A percentile compares a stretch with the other conserved stretches of the same genome.
Evolutionary conservation across 2,888 invertebrate genomes (phyloP).

Genomic region (Apomyelois bistriatella): DNA sequence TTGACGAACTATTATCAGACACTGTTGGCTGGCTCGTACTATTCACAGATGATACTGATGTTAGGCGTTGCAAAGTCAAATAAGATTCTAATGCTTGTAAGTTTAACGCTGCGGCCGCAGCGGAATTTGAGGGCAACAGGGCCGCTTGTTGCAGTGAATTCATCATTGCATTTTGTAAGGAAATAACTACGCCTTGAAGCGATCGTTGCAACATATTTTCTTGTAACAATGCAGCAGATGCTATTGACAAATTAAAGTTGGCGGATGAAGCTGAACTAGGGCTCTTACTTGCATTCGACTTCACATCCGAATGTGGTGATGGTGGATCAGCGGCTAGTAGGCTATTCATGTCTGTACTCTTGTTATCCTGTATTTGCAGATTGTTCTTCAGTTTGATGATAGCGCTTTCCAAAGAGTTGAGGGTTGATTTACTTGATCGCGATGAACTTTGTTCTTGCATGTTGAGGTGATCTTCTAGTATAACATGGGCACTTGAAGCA

Average conservation of each 20-base stretch:
- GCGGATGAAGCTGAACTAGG: slow-evolving; percentile 56
- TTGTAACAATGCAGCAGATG: slow-evolving; percentile 81
- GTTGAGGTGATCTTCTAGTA: slow-evolving; percentile 37
- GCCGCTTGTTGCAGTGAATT: slow-evolving; percentile 92
- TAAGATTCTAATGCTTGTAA: slow-evolving; percentile 93
- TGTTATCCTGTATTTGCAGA: slow-evolving; percentile 73
- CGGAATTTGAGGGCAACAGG: slow-evolving; percentile 88
- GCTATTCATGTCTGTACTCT: slow-evolving; percentile 64
- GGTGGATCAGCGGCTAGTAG: slow-evolving; percentile 57
- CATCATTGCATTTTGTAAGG: slow-evolving; percentile 91
- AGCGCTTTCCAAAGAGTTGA: slow-evolving; percentile 75
- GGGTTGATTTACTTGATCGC: slow-evolving; percentile 65
- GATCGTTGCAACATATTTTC: slow-evolving; percentile 86
- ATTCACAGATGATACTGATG: slow-evolving; percentile 82
- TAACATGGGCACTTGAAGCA: slow-evolving; percentile 43
- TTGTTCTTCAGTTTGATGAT: slow-evolving; percentile 77
- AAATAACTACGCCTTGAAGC: slow-evolving; percentile 88
- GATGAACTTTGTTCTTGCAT: slow-evolving; percentile 78
- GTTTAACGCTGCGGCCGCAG: slow-evolving; percentile 91
- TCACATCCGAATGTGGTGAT: slow-evolving; percentile 53
- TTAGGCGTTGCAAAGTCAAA: slow-evolving; percentile 89
- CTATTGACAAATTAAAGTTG: slow-evolving; percentile 74
- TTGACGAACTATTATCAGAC: slow-evolving; percentile 61
- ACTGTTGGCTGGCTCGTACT: slow-evolving; percentile 51
- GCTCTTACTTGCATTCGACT: slow-evolving; percentile 68